Percentiles rank a stretch among this genome's conserved stretches.
These are phyloP conservation scores for Drosophila suboccidentalis DNA, from an alignment of 2,888 invertebrate genomes.

Conservation along the genomic window DNA sequence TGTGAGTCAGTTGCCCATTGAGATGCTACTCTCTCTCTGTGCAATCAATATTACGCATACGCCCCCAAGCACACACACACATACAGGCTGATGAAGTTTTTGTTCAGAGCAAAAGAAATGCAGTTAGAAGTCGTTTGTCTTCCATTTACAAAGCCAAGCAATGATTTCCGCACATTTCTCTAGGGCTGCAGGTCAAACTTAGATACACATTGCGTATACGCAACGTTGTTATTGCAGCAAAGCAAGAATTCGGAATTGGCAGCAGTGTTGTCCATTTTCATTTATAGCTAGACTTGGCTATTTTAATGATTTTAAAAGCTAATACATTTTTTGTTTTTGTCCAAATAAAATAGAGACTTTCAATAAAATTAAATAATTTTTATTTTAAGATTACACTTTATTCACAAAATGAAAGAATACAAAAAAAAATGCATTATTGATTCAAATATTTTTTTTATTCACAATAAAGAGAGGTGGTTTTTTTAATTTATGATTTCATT, in stretches of 20 bases:
- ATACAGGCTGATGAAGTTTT: constrained; percentile 7
- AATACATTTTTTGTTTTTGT: no score
- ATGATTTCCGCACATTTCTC: constrained; percentile 7
- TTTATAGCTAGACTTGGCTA: not conserved
- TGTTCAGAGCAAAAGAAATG: constrained; percentile 2
- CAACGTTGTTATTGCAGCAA: constrained; percentile 1
- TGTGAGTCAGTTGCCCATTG: not conserved
- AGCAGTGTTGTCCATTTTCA: not conserved
- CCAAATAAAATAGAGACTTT: no score
- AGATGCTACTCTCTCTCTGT: constrained; percentile 1
- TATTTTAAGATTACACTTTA: no score
- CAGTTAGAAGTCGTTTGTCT: constrained; percentile 44
- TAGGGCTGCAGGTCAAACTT: constrained; percentile 8
- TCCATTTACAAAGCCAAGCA: constrained; percentile 36
- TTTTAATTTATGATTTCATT: no score
- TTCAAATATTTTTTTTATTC: no score
- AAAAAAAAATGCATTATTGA: no score
- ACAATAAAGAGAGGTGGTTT: no score
- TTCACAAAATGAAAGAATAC: no score
- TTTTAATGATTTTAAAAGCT: not conserved
- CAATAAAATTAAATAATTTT: no score
- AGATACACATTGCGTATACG: constrained; percentile 35
- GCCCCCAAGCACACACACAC: constrained; percentile 15
- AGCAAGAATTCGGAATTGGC: constrained; percentile 1
- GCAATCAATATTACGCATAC: constrained; percentile 59